phyloP scores from a whole-genome alignment of 2,113 vertebrate genomes.

The Chaetops frenatus region DNA sequence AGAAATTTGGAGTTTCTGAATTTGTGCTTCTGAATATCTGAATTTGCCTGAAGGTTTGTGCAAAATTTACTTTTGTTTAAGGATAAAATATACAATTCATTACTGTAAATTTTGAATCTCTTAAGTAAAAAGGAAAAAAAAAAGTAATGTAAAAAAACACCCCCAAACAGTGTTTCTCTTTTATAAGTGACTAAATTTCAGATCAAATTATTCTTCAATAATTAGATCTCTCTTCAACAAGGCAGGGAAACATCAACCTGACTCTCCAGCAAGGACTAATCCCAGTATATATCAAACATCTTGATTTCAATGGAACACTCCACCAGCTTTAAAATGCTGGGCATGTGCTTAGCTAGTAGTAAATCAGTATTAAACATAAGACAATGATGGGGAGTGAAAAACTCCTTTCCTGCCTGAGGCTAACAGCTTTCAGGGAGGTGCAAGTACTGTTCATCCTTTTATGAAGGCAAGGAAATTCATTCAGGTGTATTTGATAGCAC shows the following conservation, averaged over 20 bases:
- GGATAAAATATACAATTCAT: neutral
- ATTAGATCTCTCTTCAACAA: neutral
- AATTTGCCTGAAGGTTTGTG: neutral
- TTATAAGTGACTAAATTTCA: neutral
- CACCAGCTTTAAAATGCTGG: neutral
- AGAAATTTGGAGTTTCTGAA: neutral
- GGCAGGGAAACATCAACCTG: neutral
- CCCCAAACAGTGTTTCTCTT: neutral
- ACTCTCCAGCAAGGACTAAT: neutral
- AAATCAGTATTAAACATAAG: slow-evolving; percentile 23
- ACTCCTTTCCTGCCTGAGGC: neutral
- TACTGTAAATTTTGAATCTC: neutral
- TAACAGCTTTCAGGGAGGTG: neutral
- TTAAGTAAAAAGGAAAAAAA: neutral
- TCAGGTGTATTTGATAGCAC: slow-evolving; percentile 2
- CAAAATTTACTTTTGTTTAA: neutral
- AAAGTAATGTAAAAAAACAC: rapidly evolving
- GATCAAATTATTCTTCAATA: neutral
- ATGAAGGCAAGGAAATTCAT: slow-evolving; percentile 17
- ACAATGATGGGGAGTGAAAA: neutral
- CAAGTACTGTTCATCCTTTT: neutral
- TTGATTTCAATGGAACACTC: neutral
- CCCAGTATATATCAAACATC: neutral
- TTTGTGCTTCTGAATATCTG: neutral
- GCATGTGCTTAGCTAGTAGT: neutral